These are phyloP conservation scores for Sarcophaga variegata DNA, from an alignment of 2,888 invertebrate species.

Conservation along the genomic window DNA sequence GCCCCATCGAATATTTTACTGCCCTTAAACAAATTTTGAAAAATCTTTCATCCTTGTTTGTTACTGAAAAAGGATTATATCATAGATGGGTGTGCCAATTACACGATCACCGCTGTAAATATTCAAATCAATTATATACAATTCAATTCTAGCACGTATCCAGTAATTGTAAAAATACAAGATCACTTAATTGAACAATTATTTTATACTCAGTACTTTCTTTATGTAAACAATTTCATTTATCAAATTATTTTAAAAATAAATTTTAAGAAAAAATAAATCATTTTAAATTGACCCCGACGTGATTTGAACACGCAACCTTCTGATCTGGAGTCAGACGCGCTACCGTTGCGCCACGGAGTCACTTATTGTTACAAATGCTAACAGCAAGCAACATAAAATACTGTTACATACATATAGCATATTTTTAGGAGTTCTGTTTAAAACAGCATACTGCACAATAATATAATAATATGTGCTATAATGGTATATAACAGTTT, in stretches of 20 bases:
- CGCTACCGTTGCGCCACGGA: conserved; percentile 80
- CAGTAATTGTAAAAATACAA: too few species aligned
- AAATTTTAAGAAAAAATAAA: conserved; percentile 51
- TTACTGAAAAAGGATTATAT: too few species aligned
- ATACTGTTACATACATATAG: conserved; percentile 1
- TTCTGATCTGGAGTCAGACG: conserved; percentile 80
- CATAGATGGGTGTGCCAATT: too few species aligned
- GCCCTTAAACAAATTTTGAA: too few species aligned
- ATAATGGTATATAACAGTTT: conserved; percentile 6
- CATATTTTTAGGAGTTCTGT: conserved; percentile 15
- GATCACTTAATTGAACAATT: too few species aligned
- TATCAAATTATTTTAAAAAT: neutral
- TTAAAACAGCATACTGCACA: neutral
- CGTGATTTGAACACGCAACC: conserved; percentile 80
- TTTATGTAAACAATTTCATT: too few species aligned
- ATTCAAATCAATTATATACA: too few species aligned
- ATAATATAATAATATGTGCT: neutral
- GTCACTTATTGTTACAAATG: conserved; percentile 62
- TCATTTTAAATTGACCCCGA: conserved; percentile 74
- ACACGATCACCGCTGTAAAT: too few species aligned
- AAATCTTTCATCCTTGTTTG: too few species aligned
- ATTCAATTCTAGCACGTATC: too few species aligned
- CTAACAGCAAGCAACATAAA: neutral
- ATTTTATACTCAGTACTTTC: too few species aligned
- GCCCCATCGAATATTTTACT: too few species aligned